Percentiles rank a stretch among this genome's conserved stretches.
Conservation (phyloP, 2,113 vertebrate genomes). For the Sinocyclocheilus maitianheensis region DNA sequence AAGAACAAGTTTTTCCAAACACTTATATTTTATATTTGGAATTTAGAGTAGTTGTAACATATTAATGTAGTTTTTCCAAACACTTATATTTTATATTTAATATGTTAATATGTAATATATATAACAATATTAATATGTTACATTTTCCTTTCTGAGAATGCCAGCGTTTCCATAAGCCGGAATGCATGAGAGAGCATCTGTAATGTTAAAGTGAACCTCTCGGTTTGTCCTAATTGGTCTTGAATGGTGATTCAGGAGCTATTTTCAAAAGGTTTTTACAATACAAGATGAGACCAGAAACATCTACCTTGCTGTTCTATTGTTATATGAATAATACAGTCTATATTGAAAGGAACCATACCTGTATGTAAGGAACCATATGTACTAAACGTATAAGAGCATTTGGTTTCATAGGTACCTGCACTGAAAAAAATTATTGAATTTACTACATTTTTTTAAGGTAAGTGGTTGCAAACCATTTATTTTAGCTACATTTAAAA, state of each 20-base stretch:
- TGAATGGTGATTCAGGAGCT: neutral
- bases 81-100: too few species aligned
- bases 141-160: neutral
- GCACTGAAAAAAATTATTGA: too few species aligned
- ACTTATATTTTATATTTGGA: too few species aligned
- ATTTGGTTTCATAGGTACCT: neutral
- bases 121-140: too few species aligned
- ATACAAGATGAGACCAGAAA: neutral
- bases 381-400: neutral
- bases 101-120: too few species aligned
- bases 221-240: neutral
- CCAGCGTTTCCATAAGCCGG: neutral
- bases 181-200: neutral
- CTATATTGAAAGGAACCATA: conserved; percentile 6
- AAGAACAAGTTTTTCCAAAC: too few species aligned
- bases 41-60: too few species aligned
- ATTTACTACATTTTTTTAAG: too few species aligned
- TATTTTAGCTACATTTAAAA: too few species aligned
- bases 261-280: neutral
- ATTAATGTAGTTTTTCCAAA: too few species aligned
- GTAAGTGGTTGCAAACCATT: too few species aligned
- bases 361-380: neutral
- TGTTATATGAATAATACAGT: neutral
- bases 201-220: neutral
- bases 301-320: neutral